Evolutionary conservation across 2,113 vertebrate genomes (phyloP).

Genomic region (Urocitellus parryii): DNA sequence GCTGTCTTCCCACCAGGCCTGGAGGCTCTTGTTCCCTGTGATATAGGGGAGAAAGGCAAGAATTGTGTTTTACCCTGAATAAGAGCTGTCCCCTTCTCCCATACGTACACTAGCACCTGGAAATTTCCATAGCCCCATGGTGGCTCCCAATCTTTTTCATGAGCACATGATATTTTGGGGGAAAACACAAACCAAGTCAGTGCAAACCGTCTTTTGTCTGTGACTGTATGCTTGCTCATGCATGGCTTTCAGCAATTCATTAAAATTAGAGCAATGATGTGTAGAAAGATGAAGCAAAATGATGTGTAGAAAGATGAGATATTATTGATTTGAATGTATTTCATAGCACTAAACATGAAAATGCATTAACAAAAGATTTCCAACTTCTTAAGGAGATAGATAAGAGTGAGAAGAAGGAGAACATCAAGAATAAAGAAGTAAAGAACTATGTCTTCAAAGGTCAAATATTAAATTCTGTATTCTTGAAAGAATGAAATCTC

Average conservation of each 20-base stretch:
- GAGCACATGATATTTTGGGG: background rate
- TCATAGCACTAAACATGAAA: no score
- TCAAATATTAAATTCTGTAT: background rate
- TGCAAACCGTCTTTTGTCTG: background rate
- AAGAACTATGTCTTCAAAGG: no score
- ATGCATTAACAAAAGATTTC: no score
- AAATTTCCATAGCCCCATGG: background rate
- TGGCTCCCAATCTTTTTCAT: background rate
- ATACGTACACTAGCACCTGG: fast-evolving
- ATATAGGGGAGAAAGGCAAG: background rate
- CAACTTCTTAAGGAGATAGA: no score
- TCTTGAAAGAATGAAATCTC: background rate
- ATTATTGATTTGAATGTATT: no score
- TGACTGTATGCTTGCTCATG: background rate
- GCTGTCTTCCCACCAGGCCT: background rate
- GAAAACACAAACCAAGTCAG: background rate
- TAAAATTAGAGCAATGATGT: no score
- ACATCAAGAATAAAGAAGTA: no score
- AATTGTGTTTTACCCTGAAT: background rate
- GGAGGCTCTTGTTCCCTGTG: background rate
- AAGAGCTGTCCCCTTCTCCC: background rate
- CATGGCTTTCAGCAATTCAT: background rate
- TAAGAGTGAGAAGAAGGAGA: no score
- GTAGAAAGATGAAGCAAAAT: no score
- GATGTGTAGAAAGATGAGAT: no score